These are phyloP conservation scores for Drosophila greeni DNA, from an alignment of 2,888 invertebrate species.

Conservation along the genomic window DNA sequence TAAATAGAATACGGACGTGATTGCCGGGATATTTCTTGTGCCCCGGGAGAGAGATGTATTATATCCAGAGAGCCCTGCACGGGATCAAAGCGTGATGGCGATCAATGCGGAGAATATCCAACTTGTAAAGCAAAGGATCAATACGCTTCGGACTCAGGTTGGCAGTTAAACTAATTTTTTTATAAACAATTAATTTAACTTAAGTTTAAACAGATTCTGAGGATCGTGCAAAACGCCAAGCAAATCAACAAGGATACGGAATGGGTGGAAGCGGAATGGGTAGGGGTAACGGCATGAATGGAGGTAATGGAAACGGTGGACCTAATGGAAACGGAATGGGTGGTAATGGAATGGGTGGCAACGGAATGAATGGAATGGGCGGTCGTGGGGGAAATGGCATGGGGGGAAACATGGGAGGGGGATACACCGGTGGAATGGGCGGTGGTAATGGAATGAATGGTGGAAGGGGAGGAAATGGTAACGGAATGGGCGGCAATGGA, in stretches of 20 bases:
- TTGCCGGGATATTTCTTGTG: conserved; percentile 13
- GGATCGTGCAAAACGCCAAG: conserved; percentile 19
- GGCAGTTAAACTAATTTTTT: not conserved
- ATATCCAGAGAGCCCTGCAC: conserved; percentile 6
- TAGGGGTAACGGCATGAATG: conserved; percentile 7
- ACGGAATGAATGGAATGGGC: conserved; percentile 5
- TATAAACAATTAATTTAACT: not conserved
- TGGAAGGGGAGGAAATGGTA: conserved; percentile 3
- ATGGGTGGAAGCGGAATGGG: conserved; percentile 28
- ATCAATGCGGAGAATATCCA: conserved; percentile 17
- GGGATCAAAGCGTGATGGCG: conserved; percentile 1
- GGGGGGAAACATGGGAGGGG: not conserved
- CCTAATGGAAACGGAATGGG: conserved; percentile 1
- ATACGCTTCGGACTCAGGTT: not conserved
- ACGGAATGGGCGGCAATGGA: conserved; percentile 7
- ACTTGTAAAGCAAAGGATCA: not conserved
- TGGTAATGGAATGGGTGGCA: conserved; percentile 1
- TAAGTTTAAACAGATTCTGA: not conserved
- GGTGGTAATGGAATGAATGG: conserved; percentile 10
- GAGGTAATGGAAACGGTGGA: conserved; percentile 4
- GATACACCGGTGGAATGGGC: conserved; percentile 10
- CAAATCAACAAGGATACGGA: conserved; percentile 25
- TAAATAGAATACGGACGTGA: conserved; percentile 13
- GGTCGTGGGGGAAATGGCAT: conserved; percentile 8
- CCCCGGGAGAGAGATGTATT: conserved; percentile 5